Conservation (phyloP, 2,888 invertebrate species). For the Callimorpha dominula region DNA sequence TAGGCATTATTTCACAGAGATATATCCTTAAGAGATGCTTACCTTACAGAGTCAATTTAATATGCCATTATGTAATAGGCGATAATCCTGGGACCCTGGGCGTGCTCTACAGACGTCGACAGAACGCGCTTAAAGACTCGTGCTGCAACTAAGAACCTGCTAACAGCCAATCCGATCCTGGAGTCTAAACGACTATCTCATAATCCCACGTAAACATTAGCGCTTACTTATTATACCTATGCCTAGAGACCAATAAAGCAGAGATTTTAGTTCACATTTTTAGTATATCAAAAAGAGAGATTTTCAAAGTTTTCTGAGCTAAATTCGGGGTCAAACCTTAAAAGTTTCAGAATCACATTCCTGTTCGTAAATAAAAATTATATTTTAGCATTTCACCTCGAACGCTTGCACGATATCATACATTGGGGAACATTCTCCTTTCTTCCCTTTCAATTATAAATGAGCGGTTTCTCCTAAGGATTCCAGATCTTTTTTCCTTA, state of each 20-base stretch:
- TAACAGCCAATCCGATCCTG: not conserved
- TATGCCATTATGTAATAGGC: too few relatives aligned
- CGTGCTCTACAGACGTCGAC: not conserved
- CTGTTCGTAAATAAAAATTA: not conserved
- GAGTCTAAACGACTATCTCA: not conserved
- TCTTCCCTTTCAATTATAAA: constrained; percentile 16
- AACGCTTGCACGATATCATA: not conserved
- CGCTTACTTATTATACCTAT: not conserved
- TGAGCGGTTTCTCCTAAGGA: constrained; percentile 17
- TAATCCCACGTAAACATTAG: not conserved
- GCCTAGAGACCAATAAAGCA: not conserved
- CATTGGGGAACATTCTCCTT: constrained; percentile 7
- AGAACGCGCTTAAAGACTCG: not conserved
- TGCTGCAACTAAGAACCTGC: too few relatives aligned
- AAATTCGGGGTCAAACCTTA: not conserved
- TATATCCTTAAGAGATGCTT: not conserved
- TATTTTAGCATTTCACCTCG: constrained; percentile 6
- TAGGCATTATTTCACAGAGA: not conserved
- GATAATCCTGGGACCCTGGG: too few relatives aligned
- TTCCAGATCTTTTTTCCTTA: constrained; percentile 1
- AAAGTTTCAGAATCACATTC: not conserved
- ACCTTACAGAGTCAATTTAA: not conserved
- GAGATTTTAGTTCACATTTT: too few relatives aligned
- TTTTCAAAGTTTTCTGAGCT: not conserved
- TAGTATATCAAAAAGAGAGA: too few relatives aligned